Evolutionary conservation across 2,797 vertebrate genomes (phyloP).

Genomic region (Meda fulgida): DNA sequence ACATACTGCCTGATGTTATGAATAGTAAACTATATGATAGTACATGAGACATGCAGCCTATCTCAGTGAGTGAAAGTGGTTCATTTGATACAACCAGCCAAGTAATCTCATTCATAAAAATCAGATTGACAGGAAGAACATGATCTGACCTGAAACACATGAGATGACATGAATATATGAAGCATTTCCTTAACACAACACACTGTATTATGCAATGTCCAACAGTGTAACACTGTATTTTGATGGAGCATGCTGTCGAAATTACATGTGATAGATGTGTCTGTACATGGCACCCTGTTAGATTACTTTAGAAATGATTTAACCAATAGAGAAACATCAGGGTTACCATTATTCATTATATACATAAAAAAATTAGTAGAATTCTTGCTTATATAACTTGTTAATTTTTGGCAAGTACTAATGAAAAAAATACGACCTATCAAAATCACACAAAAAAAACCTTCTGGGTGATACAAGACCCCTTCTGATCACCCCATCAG

Average conservation of each 20-base stretch:
- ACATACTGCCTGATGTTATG: not conserved
- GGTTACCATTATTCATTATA: not conserved
- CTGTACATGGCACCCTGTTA: not conserved
- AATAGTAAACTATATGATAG: not conserved
- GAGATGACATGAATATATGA: not conserved
- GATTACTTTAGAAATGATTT: not conserved
- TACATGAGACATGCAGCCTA: not conserved
- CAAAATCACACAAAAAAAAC: not conserved
- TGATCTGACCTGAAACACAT: not conserved
- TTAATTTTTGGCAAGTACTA: too few species aligned
- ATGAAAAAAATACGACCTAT: not conserved
- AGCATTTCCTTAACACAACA: not conserved
- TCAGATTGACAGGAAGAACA: not conserved
- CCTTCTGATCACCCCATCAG: not conserved
- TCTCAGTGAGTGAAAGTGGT: not conserved
- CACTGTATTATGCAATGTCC: not conserved
- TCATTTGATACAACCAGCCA: conserved; percentile 5
- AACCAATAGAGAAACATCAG: not conserved
- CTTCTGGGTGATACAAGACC: not conserved
- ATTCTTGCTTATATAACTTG: not conserved
- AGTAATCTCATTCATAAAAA: conserved; percentile 24
- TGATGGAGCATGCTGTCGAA: not conserved
- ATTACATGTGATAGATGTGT: not conserved
- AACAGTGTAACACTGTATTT: too few species aligned
- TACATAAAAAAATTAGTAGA: not conserved